Percentiles rank a stretch among this genome's conserved stretches.
phyloP scores from a whole-genome alignment of 2,888 invertebrate genomes.

The Sclerodermus sp. region DNA sequence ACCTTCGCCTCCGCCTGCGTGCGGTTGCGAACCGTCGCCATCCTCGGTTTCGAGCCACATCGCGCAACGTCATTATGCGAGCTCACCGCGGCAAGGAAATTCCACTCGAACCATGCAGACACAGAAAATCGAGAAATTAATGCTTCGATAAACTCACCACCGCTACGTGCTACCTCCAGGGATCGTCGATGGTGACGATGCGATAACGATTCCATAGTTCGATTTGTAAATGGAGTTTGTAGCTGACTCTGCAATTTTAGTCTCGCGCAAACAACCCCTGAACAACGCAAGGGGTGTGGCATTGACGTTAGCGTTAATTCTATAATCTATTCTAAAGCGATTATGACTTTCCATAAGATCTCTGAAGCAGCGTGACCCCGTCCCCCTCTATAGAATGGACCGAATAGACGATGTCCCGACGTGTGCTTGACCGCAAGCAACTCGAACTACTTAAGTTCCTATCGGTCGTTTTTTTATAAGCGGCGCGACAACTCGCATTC shows the following conservation, averaged over 20 bases:
- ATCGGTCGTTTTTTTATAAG: not conserved
- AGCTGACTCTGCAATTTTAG: too few relatives aligned
- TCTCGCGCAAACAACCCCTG: too few relatives aligned
- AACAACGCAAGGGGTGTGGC: too few relatives aligned
- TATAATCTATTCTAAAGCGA: too few relatives aligned
- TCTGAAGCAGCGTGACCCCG: too few relatives aligned
- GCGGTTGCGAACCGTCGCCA: slow-evolving; percentile 3
- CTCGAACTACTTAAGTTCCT: not conserved
- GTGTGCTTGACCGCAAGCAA: not conserved
- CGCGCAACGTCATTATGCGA: slow-evolving; percentile 12
- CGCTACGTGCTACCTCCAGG: slow-evolving; percentile 1
- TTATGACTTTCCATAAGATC: too few relatives aligned
- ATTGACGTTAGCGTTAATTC: too few relatives aligned
- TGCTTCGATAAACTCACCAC: slow-evolving; percentile 10
- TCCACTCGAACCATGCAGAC: not conserved
- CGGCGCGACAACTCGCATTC: slow-evolving; percentile 1
- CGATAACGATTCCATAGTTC: not conserved
- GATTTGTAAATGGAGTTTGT: too few relatives aligned
- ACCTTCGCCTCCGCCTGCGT: slow-evolving; percentile 8
- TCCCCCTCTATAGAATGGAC: too few relatives aligned
- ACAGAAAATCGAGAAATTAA: slow-evolving; percentile 11
- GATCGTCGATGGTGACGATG: slow-evolving; percentile 4
- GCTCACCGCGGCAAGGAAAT: slow-evolving; percentile 8
- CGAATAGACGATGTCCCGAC: not conserved
- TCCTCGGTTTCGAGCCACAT: slow-evolving; percentile 5